Conservation (phyloP, 2,113 vertebrate genomes). For the Melanerpes formicivorus region DNA sequence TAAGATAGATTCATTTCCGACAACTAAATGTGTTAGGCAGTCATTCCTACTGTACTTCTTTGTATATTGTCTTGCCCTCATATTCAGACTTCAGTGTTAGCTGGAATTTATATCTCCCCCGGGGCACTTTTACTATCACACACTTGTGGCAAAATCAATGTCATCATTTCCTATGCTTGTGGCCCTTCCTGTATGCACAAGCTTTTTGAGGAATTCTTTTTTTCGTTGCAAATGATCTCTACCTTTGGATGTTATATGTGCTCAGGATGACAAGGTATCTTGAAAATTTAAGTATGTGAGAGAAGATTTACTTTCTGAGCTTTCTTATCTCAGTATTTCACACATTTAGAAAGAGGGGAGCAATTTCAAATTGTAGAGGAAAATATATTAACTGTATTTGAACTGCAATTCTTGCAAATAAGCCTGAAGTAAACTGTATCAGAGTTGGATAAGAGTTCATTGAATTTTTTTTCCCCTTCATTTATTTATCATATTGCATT, state of each 20-base stretch:
- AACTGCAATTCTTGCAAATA: background rate
- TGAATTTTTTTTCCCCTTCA: rapidly evolving
- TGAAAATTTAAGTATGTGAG: background rate
- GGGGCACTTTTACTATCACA: background rate
- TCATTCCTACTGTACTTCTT: background rate
- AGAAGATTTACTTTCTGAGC: background rate
- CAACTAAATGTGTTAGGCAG: background rate
- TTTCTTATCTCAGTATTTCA: background rate
- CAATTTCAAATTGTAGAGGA: background rate
- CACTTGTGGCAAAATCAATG: background rate
- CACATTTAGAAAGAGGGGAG: background rate
- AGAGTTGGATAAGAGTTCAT: background rate
- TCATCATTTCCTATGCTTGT: background rate
- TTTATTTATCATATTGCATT: background rate
- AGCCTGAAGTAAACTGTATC: background rate
- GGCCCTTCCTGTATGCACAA: background rate
- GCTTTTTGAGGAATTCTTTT: background rate
- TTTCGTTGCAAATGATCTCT: background rate
- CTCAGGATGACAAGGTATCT: background rate
- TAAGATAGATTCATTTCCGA: background rate
- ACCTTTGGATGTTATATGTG: background rate
- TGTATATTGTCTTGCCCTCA: background rate
- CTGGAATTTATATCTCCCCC: background rate
- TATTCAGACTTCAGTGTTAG: background rate
- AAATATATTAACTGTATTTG: background rate